A percentile compares a stretch with the other conserved stretches of the same genome.
Evolutionary conservation across 2,797 vertebrate species (phyloP).

Genomic region (Martes flavigula): DNA sequence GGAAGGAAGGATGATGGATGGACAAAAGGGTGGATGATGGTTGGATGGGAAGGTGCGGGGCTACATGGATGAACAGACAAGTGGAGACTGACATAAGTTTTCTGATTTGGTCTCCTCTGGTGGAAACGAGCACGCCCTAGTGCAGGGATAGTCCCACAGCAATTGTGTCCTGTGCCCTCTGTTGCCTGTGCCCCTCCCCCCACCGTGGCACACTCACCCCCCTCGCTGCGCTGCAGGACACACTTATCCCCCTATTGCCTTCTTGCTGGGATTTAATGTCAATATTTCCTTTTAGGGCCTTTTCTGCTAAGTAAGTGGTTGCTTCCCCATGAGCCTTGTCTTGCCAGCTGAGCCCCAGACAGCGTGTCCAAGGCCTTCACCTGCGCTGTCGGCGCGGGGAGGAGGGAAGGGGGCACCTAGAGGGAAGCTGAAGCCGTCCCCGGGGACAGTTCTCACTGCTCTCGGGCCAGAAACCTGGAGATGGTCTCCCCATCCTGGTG

Average conservation of each 20-base stretch:
- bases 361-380: background rate
- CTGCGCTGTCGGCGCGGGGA: background rate
- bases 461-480: background rate
- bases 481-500: fast-evolving
- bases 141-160: background rate
- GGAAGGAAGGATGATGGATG: fast-evolving
- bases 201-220: background rate
- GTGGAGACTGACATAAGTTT: background rate
- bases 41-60: background rate
- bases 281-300: constrained; percentile 58
- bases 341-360: background rate
- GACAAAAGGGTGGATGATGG: background rate
- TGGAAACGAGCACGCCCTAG: background rate
- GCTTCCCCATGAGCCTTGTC: background rate
- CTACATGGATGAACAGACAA: background rate
- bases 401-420: background rate
- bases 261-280: constrained; percentile 44
- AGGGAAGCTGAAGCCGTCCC: background rate
- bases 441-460: background rate
- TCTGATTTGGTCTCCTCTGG: background rate
- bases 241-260: constrained; percentile 52
- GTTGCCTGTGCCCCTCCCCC: background rate
- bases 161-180: background rate
- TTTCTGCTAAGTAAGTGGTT: constrained; percentile 56
- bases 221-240: constrained; percentile 8